These are phyloP conservation scores for Trissolcus basalis DNA, from an alignment of 1,140 invertebrate species.

Conservation along the genomic window DNA sequence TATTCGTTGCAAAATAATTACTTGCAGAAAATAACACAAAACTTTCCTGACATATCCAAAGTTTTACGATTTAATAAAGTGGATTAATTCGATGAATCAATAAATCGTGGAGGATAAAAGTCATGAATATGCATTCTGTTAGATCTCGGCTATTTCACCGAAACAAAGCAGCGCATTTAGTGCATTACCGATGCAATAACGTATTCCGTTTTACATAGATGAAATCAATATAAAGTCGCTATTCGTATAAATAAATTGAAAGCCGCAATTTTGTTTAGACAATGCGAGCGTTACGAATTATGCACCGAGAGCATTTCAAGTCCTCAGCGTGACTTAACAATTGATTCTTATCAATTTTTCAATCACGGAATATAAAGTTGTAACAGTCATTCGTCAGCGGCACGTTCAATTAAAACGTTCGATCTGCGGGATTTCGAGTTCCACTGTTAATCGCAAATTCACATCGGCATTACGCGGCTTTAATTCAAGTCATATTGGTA, in stretches of 20 bases:
- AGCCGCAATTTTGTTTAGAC: slow-evolving; percentile 24
- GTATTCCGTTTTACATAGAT: slow-evolving; percentile 46
- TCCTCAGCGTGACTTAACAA: slow-evolving; percentile 25
- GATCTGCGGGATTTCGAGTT: slow-evolving; percentile 20
- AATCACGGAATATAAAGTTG: slow-evolving; percentile 38
- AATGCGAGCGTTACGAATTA: slow-evolving; percentile 34
- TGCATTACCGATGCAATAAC: slow-evolving; percentile 34
- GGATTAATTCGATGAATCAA: slow-evolving; percentile 55
- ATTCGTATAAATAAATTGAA: slow-evolving; percentile 41
- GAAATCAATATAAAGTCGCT: slow-evolving; percentile 53
- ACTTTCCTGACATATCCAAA: slow-evolving; percentile 33
- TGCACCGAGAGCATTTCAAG: slow-evolving; percentile 23
- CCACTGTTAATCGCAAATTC: slow-evolving; percentile 36
- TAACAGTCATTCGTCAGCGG: slow-evolving; percentile 31
- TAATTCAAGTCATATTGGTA: slow-evolving; percentile 36
- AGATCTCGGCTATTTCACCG: slow-evolving; percentile 32
- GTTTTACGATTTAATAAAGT: slow-evolving; percentile 51
- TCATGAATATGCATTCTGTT: slow-evolving; percentile 58
- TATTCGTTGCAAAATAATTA: slow-evolving; percentile 35
- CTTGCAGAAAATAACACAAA: slow-evolving; percentile 35
- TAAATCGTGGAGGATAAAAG: slow-evolving; percentile 45
- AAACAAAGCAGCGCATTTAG: slow-evolving; percentile 45
- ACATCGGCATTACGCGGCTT: slow-evolving; percentile 44
- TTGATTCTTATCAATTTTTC: slow-evolving; percentile 42
- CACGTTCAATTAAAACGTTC: slow-evolving; percentile 42